These are phyloP conservation scores for Chrysolina haemoptera DNA, from an alignment of 2,888 invertebrate genomes.

Conservation along the genomic window DNA sequence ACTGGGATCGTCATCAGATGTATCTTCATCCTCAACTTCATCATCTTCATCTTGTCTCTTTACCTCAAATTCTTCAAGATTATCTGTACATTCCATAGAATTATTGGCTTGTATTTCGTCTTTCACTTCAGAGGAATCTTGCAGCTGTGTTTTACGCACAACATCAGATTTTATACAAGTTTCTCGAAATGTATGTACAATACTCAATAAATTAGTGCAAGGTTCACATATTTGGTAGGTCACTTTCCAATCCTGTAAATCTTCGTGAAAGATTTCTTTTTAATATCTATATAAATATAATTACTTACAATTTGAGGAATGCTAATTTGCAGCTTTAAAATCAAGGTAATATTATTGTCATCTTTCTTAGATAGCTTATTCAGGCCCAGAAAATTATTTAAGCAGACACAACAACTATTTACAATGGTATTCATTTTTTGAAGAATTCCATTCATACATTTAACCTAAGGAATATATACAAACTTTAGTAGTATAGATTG, in stretches of 20 bases:
- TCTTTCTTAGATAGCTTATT: constrained; percentile 49
- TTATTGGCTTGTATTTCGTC: constrained; percentile 27
- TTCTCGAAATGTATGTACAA: constrained; percentile 53
- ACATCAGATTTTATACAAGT: constrained; percentile 54
- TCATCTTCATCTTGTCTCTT: constrained; percentile 43
- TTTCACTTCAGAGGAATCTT: constrained; percentile 23
- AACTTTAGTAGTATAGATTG: no score
- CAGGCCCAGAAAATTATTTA: constrained; percentile 47
- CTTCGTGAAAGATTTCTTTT: background rate
- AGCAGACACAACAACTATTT: constrained; percentile 52
- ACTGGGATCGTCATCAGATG: constrained; percentile 37
- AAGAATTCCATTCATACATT: background rate
- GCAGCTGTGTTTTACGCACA: constrained; percentile 42
- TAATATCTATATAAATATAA: background rate
- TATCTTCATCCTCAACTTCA: constrained; percentile 32
- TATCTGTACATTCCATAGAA: constrained; percentile 17
- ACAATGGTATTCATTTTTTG: constrained; percentile 9
- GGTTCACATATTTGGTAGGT: constrained; percentile 53
- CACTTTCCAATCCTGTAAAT: constrained; percentile 51
- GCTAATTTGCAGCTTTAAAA: constrained; percentile 48
- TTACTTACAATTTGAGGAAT: constrained; percentile 54
- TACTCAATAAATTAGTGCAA: constrained; percentile 53
- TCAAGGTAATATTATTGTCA: constrained; percentile 47
- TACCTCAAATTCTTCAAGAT: constrained; percentile 30
- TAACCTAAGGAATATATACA: background rate